Evolutionary conservation across 2,888 invertebrate species (phyloP), one percentile per base, ranked within the genome.

Genomic region (Papilio elwesi): DNA sequence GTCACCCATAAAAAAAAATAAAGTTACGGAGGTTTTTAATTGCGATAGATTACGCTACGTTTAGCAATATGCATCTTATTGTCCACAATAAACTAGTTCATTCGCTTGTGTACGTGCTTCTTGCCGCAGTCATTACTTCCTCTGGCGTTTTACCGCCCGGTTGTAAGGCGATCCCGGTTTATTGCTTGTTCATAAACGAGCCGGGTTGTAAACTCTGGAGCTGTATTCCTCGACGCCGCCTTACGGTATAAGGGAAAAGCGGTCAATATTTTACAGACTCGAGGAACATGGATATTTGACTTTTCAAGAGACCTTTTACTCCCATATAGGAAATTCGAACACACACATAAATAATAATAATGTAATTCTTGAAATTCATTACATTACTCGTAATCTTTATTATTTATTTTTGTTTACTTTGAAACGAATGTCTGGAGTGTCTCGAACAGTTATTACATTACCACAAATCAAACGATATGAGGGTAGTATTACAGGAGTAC

Each of bases 111-210:
- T 63, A 64, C 63, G 63, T 51, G 70, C 43, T 52, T 13, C 16
- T 26, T 51, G 43, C 43, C 47, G 66, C 43, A 38, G 59, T 71
- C 67, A 62, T 67, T 71, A 71, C 67, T 59, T 62, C 52, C 71
- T 43, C 62, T 13, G 72, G 48, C 48, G 68, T 68, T 52, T 57
- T 59, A 66, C 64, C 55, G 55, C 57, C 78, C 74, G 79, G 83
- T 80, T 80, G 85, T 87, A 87, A 87, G 87, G 83, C 89, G 87
- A 89, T 87, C 87, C 83, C 80, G 86, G 85, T 91, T 91, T 92
- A 93, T 90, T 91, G 90, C 87, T 90, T 86, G 85, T 86, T 88
- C 86, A 90, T 91, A 92, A 90, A 90, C 86, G 87, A 88, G 88
- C 85, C 86, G 83, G 83, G 85, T 84, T 83, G 84, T 89, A 90